Conservation (phyloP, 2,888 invertebrate genomes). For the Adineta ricciae region DNA sequence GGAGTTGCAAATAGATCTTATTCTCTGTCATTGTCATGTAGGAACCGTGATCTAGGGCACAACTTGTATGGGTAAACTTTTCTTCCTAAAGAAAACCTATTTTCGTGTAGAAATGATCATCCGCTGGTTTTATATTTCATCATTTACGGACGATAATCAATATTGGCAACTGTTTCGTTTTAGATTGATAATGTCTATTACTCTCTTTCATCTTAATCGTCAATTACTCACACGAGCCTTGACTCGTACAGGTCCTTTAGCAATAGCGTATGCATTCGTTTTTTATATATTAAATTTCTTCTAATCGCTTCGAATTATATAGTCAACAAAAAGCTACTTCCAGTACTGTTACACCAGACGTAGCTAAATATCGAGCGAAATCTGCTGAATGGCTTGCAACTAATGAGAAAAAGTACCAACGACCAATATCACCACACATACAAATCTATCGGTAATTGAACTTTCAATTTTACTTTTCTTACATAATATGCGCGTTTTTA, state of each 20-base stretch:
- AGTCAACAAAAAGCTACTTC: not conserved
- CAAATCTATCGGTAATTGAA: not conserved
- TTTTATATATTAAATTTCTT: too few relatives aligned
- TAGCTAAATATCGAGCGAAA: not conserved
- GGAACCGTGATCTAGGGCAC: too few relatives aligned
- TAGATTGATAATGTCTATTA: constrained; percentile 6
- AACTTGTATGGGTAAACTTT: too few relatives aligned
- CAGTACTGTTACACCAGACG: not conserved
- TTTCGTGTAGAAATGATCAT: too few relatives aligned
- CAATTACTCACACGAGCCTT: not conserved
- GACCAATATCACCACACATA: not conserved
- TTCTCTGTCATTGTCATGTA: too few relatives aligned
- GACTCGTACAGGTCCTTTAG: not conserved
- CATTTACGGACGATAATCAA: too few relatives aligned
- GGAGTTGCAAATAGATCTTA: too few relatives aligned
- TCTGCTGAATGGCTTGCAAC: not conserved
- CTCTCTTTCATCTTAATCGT: not conserved
- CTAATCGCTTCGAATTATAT: not conserved
- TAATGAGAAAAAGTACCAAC: not conserved
- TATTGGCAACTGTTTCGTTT: not conserved
- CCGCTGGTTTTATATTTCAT: too few relatives aligned
- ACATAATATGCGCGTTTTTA: too few relatives aligned
- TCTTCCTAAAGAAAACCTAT: too few relatives aligned
- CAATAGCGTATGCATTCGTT: not conserved
- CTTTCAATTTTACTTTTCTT: not conserved